These are phyloP conservation scores for Xylocopa sonorina DNA, from an alignment of 1,140 invertebrate genomes.

Conservation along the genomic window DNA sequence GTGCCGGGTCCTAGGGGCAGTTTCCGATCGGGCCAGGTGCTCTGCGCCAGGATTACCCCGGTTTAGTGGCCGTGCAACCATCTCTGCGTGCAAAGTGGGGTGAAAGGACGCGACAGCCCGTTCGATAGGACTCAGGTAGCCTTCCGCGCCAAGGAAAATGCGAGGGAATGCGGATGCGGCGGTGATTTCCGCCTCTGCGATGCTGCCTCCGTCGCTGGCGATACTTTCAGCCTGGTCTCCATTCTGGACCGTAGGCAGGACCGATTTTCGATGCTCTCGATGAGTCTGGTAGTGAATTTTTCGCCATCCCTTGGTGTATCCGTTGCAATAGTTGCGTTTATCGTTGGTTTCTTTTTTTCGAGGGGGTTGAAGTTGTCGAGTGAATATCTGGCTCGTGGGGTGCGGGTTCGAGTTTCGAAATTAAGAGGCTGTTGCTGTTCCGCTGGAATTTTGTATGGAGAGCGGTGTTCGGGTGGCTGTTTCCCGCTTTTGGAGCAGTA, in stretches of 20 bases:
- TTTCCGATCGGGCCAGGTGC: background rate
- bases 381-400: background rate
- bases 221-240: background rate
- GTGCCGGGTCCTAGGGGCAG: background rate
- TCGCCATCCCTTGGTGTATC: background rate
- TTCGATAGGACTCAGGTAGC: slow-evolving; percentile 7
- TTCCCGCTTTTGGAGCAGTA: background rate
- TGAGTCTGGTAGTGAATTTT: background rate
- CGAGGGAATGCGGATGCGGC: background rate
- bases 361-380: background rate
- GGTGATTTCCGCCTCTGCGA: background rate
- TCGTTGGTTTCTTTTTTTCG: background rate
- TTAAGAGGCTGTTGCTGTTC: too few relatives aligned
- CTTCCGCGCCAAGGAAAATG: background rate
- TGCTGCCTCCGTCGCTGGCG: background rate
- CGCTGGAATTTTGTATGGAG: too few relatives aligned
- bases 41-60: background rate
- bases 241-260: background rate
- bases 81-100: background rate
- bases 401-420: too few relatives aligned
- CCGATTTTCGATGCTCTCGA: background rate
- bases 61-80: background rate
- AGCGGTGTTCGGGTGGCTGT: too few relatives aligned
- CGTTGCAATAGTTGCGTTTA: background rate
- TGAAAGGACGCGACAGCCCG: slow-evolving; percentile 20